Base-by-base conservation (phyloP, 1,140 invertebrate genomes). In the Micrasema minimum region DNA sequence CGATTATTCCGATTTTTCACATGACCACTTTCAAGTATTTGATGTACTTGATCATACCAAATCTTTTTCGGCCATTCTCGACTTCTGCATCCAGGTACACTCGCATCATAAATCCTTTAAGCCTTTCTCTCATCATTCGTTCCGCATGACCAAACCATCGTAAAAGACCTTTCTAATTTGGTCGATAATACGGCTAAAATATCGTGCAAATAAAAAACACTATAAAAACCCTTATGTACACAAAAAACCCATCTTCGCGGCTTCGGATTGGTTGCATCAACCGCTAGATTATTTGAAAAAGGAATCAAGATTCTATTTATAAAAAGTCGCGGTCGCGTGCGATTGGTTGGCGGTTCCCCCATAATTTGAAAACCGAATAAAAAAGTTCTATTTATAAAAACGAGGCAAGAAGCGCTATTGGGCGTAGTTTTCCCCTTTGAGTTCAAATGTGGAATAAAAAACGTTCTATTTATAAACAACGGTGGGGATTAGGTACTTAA, bases 371-470 rank as follows among this genome's bases (percentile, higher is more conserved):
- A 66, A 53, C 20, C 18, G 57, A 69, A 69, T 72, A 72, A 72
- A 72, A 72, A 72, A 72, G 18, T 68, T 68, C 71, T 72, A 72
- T 72, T 68, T 72, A 69, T 51, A 66, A 66, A 66, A 66, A 66
- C 16, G 12, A 50, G 50, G 16, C 16, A 7, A 23, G n/a, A 0
- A 7, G 12, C 48, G 37, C 43, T 7, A 68, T 68, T 68, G 66
- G 66, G 11, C 45, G 66, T n/a, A 10, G 5, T n/a, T 53, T 23
- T 45, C 66, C 66, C 53, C 66, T 68, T 68, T 59, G 50, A 26
- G 20, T 68, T 68, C 22, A 68, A 45, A 68, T 0, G 5, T n/a
- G 38, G 43, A 57, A 68, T 68, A 68, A 68, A 68, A 68, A 68
- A 68, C 53, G 20, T 55, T 68, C 66, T 68, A 68, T 68, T 68